Percentiles rank a stretch among this genome's conserved stretches.
These are phyloP conservation scores for Anabas testudineus DNA, from an alignment of 2,797 vertebrate species.

Conservation along the genomic window DNA sequence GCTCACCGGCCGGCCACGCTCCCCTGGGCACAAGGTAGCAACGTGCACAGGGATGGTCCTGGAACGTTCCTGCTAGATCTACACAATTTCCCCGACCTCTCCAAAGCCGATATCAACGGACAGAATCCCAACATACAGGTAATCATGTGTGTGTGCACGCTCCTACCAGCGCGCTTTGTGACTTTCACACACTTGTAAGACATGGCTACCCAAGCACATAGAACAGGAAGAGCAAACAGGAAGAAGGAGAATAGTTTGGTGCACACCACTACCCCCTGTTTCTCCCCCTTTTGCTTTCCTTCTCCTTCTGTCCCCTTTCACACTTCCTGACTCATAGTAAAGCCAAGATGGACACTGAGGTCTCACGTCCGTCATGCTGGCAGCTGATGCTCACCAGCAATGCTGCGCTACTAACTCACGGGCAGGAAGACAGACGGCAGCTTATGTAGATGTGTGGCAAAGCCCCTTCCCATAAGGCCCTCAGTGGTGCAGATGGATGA, in stretches of 20 bases:
- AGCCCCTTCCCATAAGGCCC: conserved; percentile 49
- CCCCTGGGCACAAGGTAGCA: conserved; percentile 82
- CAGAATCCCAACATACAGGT: conserved; percentile 99
- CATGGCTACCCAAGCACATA: conserved; percentile 72
- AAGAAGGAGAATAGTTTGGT: conserved; percentile 75
- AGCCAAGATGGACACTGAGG: conserved; percentile 51
- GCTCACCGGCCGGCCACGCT: conserved; percentile 84
- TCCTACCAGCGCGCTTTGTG: conserved; percentile 57
- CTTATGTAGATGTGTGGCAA: conserved; percentile 75
- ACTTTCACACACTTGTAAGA: conserved; percentile 57
- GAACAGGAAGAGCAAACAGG: conserved; percentile 72
- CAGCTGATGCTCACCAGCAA: conserved; percentile 57
- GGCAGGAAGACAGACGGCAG: conserved; percentile 57
- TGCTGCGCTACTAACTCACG: conserved; percentile 44
- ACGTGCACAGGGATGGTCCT: conserved; percentile 90
- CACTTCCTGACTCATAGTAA: conserved; percentile 48
- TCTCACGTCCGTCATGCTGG: conserved; percentile 66
- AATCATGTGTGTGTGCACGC: conserved; percentile 45
- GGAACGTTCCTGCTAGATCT: conserved; percentile 94
- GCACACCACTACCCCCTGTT: conserved; percentile 80
- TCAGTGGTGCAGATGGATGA: conserved; percentile 73
- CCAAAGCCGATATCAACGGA: conserved; percentile 95
- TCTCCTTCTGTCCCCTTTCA: conserved; percentile 43
- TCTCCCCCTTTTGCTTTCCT: conserved; percentile 18
- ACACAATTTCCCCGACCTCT: conserved; percentile 97